Conservation (phyloP, 2,888 invertebrate genomes). For the Drosophila recens region DNA sequence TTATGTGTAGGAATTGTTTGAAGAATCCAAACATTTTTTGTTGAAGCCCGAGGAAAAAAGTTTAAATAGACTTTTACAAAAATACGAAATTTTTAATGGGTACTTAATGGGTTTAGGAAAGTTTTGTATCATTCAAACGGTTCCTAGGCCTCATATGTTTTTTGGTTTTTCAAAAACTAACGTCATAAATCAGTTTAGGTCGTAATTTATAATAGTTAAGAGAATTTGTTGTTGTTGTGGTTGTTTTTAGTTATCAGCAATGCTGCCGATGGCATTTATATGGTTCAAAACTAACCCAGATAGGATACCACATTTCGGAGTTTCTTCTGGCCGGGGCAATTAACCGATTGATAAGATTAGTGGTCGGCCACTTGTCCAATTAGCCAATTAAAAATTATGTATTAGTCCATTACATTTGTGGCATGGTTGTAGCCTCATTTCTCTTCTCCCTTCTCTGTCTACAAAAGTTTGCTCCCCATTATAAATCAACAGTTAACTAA, state of each 20-base stretch:
- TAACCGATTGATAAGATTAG: conserved; percentile 48
- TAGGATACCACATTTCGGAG: no score
- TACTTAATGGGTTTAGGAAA: no score
- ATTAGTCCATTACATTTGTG: conserved; percentile 12
- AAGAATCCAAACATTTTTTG: no score
- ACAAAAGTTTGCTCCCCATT: not conserved
- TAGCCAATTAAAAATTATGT: conserved; percentile 54
- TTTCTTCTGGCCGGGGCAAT: no score
- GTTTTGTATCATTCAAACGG: no score
- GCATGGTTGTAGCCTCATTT: not conserved
- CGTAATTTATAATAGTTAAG: conserved; percentile 23
- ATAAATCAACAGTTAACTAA: conserved; percentile 39
- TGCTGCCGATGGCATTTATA: no score
- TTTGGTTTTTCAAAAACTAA: not conserved
- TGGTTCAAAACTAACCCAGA: no score
- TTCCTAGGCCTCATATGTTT: not conserved
- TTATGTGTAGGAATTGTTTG: no score
- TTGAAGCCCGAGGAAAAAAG: no score
- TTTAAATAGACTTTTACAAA: no score
- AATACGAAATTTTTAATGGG: no score
- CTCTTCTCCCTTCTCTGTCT: not conserved
- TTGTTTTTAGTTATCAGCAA: conserved; percentile 18
- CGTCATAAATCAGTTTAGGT: conserved; percentile 53
- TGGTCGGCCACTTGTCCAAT: conserved; percentile 38
- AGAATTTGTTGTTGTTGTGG: not conserved